Evolutionary conservation across 2,888 invertebrate species (phyloP), one percentile per base, ranked within the genome.

Genomic region (Acleris emargana): DNA sequence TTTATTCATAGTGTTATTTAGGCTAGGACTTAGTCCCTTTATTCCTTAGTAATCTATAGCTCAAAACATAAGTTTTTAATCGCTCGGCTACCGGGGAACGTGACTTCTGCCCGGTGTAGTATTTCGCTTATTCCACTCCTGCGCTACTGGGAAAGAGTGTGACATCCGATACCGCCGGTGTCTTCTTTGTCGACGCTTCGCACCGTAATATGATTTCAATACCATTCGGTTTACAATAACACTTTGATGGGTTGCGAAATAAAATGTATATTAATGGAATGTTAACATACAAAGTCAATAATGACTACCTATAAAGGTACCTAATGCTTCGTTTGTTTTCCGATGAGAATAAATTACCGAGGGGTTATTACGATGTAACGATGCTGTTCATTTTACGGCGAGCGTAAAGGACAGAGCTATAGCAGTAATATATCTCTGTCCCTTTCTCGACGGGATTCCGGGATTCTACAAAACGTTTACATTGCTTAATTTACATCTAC

Each of bases 51-150:
- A 11, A 38, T 13, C 18, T 17, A 9, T 49, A 49, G 49, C 18
- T 49, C 18, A 20, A 13, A 9, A 20, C 11, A 50, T 5, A 16
- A 5, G 32, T 54, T 18, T 38, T 6, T 18, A 5, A 54, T 20
- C 53, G 38, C 5, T 38, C 11, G 11, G 16, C 55, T 11, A 18
- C 20, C 20, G 5, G 2, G 16, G 55, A 57, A 66, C 66, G 66
- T 66, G 66, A 54, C 51, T 57, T 32, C 22, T 13, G 16, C 4
- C 5, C 38, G 51, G 60, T 61, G 51, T 66, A 55, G 66, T 49
- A 47, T 66, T 66, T 52, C 66, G 66, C 66, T 51, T 28, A 53
- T 42, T 20, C 45, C 51, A 25, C 16, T 4, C 13, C 3, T 22
- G 18, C 13, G 47, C 42, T 64, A 66, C 60, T 55, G 32, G 60